phyloP scores from a whole-genome alignment of 2,888 invertebrate genomes.

The Heterodera filipjevi region DNA sequence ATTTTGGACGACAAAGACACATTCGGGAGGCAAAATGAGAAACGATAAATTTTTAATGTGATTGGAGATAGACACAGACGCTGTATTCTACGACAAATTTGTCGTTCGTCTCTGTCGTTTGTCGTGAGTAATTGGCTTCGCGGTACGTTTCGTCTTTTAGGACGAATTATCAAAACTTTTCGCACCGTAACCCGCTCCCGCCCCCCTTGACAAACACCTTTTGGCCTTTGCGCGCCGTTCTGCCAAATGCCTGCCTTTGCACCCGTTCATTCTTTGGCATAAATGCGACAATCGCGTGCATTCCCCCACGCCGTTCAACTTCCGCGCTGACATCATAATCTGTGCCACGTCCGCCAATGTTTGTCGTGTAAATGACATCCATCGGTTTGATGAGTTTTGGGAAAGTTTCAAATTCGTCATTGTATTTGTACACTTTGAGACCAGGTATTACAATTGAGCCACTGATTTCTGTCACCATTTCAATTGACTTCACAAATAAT shows the following conservation, averaged over 20 bases:
- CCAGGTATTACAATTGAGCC: background rate
- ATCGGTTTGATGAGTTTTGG: background rate
- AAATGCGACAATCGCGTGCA: constrained; percentile 66
- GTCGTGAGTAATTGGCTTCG: too few species aligned
- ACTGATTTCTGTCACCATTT: background rate
- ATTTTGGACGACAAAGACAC: too few species aligned
- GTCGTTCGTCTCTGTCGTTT: too few species aligned
- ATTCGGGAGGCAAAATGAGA: too few species aligned
- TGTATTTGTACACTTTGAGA: background rate
- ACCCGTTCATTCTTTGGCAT: constrained; percentile 66
- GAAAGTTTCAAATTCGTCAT: background rate
- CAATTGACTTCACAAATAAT: background rate
- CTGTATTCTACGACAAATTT: too few species aligned
- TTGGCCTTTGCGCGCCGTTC: background rate
- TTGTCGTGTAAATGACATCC: constrained; percentile 66
- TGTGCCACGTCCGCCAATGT: constrained; percentile 67
- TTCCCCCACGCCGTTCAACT: constrained; percentile 59
- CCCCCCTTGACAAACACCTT: background rate
- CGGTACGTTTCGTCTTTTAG: too few species aligned
- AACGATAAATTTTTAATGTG: too few species aligned
- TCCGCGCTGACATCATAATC: constrained; percentile 58
- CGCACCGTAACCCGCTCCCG: too few species aligned
- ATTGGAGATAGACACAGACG: too few species aligned
- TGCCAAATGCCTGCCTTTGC: constrained; percentile 66
- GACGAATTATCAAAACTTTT: too few species aligned